Evolutionary conservation across 1,140 invertebrate genomes (phyloP), one percentile per base, ranked within the genome.

Genomic region (Ylistrum balloti): DNA sequence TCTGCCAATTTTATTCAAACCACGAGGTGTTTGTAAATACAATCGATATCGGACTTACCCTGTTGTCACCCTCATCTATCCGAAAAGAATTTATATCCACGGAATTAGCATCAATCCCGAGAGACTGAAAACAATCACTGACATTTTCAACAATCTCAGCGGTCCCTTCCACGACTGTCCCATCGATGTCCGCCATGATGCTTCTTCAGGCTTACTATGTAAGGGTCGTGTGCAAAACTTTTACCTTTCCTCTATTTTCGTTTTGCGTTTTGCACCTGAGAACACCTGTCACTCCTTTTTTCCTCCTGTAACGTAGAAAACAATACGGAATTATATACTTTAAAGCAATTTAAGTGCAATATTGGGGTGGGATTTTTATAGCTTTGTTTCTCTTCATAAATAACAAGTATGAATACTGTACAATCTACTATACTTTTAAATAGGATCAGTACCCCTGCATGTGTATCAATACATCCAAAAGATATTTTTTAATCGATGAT

Each of bases 181-280:
- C 56, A 74, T 74, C 56, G 9, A 74, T n/a, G 22, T 74, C 56
- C 56, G 56, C 56, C 56, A 74, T 74, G 56, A 74, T 74, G 56
- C 56, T 74, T 74, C 56, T 74, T 74, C 56, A 74, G 22, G 11
- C 56, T n/a, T 17, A 74, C 22, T 9, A 9, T 38, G 35, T 28
- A 28, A n/a, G 56, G n/a, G 56, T 28, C 56, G 56, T 74, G 56
- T 74, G 56, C 56, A 74, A 74, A 74, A 74, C 56, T 5, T 9
- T 74, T 74, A 74, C 56, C 56, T 74, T 74, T 74, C 56, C 56
- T 74, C 56, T 74, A 74, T 74, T 74, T 74, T 74, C 56, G 56
- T 7, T 74, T 74, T 74, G n/a, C 22, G 56, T 9, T 74, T 74
- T 74, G 56, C 56, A 74, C 56, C 56, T 74, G 56, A 74, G 56